Evolutionary conservation across 2,797 vertebrate species (phyloP), one percentile per base, ranked within the genome.

Genomic region (Gymnodraco acuticeps): DNA sequence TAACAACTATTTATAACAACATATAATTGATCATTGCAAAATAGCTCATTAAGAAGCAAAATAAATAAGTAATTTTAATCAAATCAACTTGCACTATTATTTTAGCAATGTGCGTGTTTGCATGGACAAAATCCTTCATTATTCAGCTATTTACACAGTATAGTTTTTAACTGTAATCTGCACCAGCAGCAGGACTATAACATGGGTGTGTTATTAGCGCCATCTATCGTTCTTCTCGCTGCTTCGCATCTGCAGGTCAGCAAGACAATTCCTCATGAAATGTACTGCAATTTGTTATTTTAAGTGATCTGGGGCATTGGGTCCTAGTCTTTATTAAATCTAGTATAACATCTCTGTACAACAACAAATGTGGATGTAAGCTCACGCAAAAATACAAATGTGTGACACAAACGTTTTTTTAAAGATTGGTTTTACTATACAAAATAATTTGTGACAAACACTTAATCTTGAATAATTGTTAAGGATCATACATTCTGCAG

Each of bases 361-460:
- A 43, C 14, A 53, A 14, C 12, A 38, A 3, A 3, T 43, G 10
- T 41, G 17, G 45, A 4, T 50, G 41, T 33, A 17, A 52, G 8
- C 31, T 54, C 3, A 60, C 45, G 16, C 10, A 58, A 41, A 4
- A 17, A 2, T 71, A 63, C 5, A 77, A 81, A 82, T 1, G 31
- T 16, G 27, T 9, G 23, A 68, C 62, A 61, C 31, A 80, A 43
- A 54, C 33, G 1, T 3, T 52, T 33, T 86, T 90, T 91, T 81
- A 7, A 75, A 75, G 19, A 73, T 62, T 58, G 5, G 13, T 88
- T 93, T 94, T 92, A 93, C 69, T 93, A 85, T 88, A 89, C 84
- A 94, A 93, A 93, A 94, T 91, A 91, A 83, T 82, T 84, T 83
- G 78, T 82, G 70, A 78, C 61, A 84, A 83, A 76, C 31, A 68